phyloP scores from a whole-genome alignment of 2,888 invertebrate species.

The Lithophane leautieri region DNA sequence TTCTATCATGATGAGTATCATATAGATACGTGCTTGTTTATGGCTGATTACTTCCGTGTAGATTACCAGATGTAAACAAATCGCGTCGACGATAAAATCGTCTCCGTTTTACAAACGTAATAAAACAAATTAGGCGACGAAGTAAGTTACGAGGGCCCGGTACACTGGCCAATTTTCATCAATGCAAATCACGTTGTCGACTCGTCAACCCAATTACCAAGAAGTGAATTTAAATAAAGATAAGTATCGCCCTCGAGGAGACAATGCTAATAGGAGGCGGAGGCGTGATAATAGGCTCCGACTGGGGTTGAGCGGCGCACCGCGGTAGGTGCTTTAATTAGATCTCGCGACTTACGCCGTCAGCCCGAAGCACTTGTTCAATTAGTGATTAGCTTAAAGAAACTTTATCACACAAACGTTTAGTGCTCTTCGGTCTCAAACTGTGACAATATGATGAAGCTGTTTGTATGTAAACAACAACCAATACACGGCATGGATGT shows the following conservation, averaged over 20 bases:
- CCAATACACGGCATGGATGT: not conserved
- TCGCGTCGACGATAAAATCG: conserved; percentile 70
- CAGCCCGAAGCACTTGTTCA: conserved; percentile 89
- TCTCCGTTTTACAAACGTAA: conserved; percentile 82
- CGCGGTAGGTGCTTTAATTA: conserved; percentile 89
- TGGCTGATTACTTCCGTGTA: conserved; percentile 43
- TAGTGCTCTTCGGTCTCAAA: conserved; percentile 31
- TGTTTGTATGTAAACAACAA: conserved; percentile 35
- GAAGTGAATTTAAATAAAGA: conserved; percentile 91
- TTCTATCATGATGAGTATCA: not conserved
- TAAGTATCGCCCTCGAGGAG: conserved; percentile 90
- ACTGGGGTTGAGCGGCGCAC: conserved; percentile 81
- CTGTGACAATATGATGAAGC: conserved; percentile 18
- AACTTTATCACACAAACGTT: conserved; percentile 81
- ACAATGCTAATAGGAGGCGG: conserved; percentile 90
- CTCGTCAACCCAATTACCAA: conserved; percentile 91
- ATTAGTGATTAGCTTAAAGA: conserved; percentile 87
- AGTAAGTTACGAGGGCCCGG: conserved; percentile 82
- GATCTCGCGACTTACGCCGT: conserved; percentile 88
- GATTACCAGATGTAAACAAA: conserved; percentile 62
- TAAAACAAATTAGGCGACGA: conserved; percentile 85
- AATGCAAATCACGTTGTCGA: conserved; percentile 91
- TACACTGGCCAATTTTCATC: conserved; percentile 89
- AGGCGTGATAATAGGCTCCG: conserved; percentile 89
- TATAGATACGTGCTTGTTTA: conserved; percentile 19